Evolutionary conservation across 2,888 invertebrate genomes (phyloP).

Genomic region (Arenicola marina): DNA sequence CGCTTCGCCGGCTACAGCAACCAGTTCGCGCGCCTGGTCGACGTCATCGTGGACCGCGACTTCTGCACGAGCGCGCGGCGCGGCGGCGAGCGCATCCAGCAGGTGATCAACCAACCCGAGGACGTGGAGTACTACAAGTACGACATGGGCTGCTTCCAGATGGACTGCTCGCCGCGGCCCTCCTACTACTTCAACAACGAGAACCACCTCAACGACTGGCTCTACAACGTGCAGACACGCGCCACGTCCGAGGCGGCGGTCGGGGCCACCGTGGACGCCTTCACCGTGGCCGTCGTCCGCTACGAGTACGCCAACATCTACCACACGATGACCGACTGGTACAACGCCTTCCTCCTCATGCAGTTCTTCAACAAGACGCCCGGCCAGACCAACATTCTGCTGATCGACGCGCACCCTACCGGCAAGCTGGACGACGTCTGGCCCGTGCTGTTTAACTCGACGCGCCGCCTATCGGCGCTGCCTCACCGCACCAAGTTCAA

Average conservation of each 20-base stretch:
- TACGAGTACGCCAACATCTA: slow-evolving; percentile 35
- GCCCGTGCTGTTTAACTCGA: slow-evolving; percentile 48
- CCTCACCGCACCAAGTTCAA: slow-evolving; percentile 26
- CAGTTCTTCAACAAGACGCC: slow-evolving; percentile 34
- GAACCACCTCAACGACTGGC: slow-evolving; percentile 32
- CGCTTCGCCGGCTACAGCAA: slow-evolving; percentile 17
- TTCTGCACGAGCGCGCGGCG: slow-evolving; percentile 11
- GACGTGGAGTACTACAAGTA: slow-evolving; percentile 32
- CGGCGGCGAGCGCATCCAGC: slow-evolving; percentile 34
- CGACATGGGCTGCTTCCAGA: slow-evolving; percentile 28
- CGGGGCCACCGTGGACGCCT: slow-evolving; percentile 14
- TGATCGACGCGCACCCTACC: slow-evolving; percentile 54
- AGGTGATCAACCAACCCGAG: slow-evolving; percentile 37
- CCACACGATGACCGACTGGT: slow-evolving; percentile 38
- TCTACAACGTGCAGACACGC: slow-evolving; percentile 14
- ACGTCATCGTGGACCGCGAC: slow-evolving; percentile 27
- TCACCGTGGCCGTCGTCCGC: slow-evolving; percentile 28
- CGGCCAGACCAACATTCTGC: slow-evolving; percentile 40
- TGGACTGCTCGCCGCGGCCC: slow-evolving; percentile 22
- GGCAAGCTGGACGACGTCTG: slow-evolving; percentile 51
- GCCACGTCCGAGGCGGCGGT: neutral
- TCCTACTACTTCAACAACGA: slow-evolving; percentile 30
- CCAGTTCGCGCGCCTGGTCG: slow-evolving; percentile 28
- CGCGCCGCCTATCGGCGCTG: slow-evolving; percentile 40
- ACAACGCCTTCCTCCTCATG: slow-evolving; percentile 35